phyloP scores from a whole-genome alignment of 1,140 invertebrate genomes.

The Drosophila pachea region DNA sequence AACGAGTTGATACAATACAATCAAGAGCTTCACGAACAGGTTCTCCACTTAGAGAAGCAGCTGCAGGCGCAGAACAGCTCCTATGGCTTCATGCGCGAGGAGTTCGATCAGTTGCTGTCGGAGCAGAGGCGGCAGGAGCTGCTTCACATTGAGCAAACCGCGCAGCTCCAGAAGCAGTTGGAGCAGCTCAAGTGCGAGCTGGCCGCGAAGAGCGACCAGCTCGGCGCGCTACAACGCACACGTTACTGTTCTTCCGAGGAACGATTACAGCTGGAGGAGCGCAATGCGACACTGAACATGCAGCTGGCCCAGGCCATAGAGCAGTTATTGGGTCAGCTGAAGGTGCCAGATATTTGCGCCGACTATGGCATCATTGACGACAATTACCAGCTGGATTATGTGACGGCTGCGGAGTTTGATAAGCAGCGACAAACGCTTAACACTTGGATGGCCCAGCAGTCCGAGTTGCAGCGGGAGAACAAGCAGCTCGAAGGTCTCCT shows the following conservation, averaged over 20 bases:
- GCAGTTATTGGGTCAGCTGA: slow-evolving; percentile 53
- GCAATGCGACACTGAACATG: slow-evolving; percentile 51
- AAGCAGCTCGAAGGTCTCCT: slow-evolving; percentile 77
- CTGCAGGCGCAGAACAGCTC: slow-evolving; percentile 50
- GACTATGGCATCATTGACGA: slow-evolving; percentile 73
- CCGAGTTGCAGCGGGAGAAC: slow-evolving; percentile 72
- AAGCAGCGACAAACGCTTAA: slow-evolving; percentile 45
- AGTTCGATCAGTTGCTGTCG: slow-evolving; percentile 60
- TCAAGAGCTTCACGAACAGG: slow-evolving; percentile 51
- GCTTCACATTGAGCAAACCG: slow-evolving; percentile 52
- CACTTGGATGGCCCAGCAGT: slow-evolving; percentile 49
- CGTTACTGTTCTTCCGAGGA: slow-evolving; percentile 60
- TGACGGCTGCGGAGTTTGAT: slow-evolving; percentile 63
- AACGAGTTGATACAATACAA: slow-evolving; percentile 48
- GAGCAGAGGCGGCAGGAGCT: slow-evolving; percentile 47
- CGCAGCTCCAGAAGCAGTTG: slow-evolving; percentile 24
- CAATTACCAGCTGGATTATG: slow-evolving; percentile 64
- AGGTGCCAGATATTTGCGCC: slow-evolving; percentile 47
- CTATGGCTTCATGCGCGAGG: slow-evolving; percentile 60
- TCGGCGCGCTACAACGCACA: slow-evolving; percentile 4
- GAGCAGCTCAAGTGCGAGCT: slow-evolving; percentile 30
- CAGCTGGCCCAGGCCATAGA: slow-evolving; percentile 59
- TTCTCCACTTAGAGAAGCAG: slow-evolving; percentile 48
- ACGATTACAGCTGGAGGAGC: slow-evolving; percentile 55
- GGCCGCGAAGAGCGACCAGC: slow-evolving; percentile 18